phyloP scores from a whole-genome alignment of 2,888 invertebrate genomes.

The Agrotis puta region DNA sequence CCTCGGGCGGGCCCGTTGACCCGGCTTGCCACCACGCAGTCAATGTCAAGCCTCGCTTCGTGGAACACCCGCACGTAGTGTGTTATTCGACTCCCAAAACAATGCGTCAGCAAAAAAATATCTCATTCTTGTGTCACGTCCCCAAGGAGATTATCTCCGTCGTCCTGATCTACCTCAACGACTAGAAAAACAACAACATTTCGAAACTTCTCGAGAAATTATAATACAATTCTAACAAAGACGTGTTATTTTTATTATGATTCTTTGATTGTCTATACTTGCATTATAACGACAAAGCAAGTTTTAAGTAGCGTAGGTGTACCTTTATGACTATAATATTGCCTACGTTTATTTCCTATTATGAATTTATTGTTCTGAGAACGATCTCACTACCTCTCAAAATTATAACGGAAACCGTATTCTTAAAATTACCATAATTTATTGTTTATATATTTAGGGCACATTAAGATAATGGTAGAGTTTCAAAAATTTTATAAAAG shows the following conservation, averaged over 20 bases:
- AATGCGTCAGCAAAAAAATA: constrained; percentile 84
- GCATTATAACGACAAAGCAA: constrained; percentile 67
- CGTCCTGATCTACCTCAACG: constrained; percentile 81
- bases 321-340: constrained; percentile 74
- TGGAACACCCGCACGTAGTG: constrained; percentile 54
- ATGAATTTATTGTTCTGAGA: constrained; percentile 74
- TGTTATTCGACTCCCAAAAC: constrained; percentile 75
- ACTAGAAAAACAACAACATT: constrained; percentile 78
- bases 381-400: constrained; percentile 73
- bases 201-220: constrained; percentile 64
- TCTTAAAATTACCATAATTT: constrained; percentile 66
- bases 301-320: constrained; percentile 73
- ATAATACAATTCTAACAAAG: constrained; percentile 64
- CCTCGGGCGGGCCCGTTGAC: constrained; percentile 43
- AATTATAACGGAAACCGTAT: constrained; percentile 71
- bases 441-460: constrained; percentile 63
- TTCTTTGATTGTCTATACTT: constrained; percentile 61
- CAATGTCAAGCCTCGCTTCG: constrained; percentile 70
- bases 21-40: constrained; percentile 44
- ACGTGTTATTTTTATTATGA: constrained; percentile 65
- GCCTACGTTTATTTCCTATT: constrained; percentile 77
- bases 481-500: constrained; percentile 31
- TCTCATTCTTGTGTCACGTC: constrained; percentile 83
- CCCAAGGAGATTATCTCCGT: constrained; percentile 80
- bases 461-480: constrained; percentile 61